Evolutionary conservation across 2,888 invertebrate genomes (phyloP).

Genomic region (Arctia plantaginis): DNA sequence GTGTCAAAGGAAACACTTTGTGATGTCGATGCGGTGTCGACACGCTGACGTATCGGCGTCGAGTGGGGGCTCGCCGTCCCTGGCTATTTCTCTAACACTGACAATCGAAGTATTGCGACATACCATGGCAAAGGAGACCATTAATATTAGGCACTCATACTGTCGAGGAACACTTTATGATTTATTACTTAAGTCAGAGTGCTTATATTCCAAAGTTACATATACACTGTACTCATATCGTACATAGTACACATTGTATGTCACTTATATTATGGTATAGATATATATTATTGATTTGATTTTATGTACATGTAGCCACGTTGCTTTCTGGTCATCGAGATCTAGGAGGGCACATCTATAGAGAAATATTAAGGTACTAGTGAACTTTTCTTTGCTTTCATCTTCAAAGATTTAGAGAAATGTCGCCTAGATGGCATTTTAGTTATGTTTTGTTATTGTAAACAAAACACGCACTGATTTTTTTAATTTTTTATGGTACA

Average conservation of each 20-base stretch:
- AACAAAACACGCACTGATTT: too few species aligned
- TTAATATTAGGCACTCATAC: constrained; percentile 50
- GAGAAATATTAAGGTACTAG: not conserved
- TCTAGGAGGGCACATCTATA: not conserved
- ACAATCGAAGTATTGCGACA: constrained; percentile 49
- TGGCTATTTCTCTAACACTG: constrained; percentile 56
- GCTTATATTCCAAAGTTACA: constrained; percentile 35
- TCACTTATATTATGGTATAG: not conserved
- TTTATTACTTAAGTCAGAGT: constrained; percentile 31
- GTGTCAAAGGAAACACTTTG: constrained; percentile 59
- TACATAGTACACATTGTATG: not conserved
- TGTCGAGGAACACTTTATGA: constrained; percentile 38
- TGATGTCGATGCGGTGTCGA: constrained; percentile 46
- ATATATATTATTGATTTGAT: not conserved
- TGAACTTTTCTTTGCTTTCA: not conserved
- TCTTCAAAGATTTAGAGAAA: too few species aligned
- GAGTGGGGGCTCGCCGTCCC: constrained; percentile 56
- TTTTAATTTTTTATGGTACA: too few species aligned
- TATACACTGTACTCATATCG: constrained; percentile 3
- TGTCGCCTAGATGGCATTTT: too few species aligned
- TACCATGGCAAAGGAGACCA: constrained; percentile 45
- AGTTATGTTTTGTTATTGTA: too few species aligned
- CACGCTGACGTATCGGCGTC: constrained; percentile 52
- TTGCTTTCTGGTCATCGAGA: not conserved
- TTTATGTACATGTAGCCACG: not conserved